A percentile compares a stretch with the other conserved stretches of the same genome.
Evolutionary conservation across 2,797 vertebrate genomes (phyloP).

Genomic region (Dendrocincla fuliginosa): DNA sequence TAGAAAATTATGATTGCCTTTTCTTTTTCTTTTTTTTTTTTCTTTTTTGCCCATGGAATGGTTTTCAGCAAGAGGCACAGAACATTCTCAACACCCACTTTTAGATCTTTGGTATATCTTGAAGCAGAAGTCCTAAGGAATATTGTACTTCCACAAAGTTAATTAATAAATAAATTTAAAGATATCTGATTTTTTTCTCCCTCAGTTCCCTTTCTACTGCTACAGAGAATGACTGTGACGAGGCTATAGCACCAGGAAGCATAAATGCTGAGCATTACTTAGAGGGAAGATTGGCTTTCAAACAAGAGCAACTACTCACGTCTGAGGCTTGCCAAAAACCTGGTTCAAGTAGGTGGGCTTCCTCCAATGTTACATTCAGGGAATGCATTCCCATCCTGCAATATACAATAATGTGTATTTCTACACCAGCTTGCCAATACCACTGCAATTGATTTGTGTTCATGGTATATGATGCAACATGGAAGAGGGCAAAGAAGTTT

Average conservation of each 20-base stretch:
- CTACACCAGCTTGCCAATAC: not conserved
- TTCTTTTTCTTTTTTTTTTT: not conserved
- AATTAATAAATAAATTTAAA: conserved; percentile 23
- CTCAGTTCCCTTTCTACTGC: not conserved
- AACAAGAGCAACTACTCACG: not conserved
- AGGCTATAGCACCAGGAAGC: not conserved
- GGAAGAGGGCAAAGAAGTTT: not conserved
- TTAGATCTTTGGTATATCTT: not conserved
- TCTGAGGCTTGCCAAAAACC: not conserved
- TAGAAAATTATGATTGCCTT: not conserved
- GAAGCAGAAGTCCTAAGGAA: not conserved
- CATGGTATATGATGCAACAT: not conserved
- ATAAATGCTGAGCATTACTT: not conserved
- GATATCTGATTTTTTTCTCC: not conserved
- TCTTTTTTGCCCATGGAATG: not conserved
- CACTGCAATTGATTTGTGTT: not conserved
- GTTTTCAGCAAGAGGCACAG: not conserved
- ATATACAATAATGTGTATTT: not conserved
- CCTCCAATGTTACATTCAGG: not conserved
- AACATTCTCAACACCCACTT: not conserved
- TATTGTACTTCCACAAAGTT: not conserved
- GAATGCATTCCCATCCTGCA: not conserved
- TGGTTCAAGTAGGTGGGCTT: not conserved
- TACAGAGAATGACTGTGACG: not conserved
- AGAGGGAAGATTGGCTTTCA: not conserved